Conservation (phyloP, 2,797 vertebrate species). For the Sebastes hubbsi region DNA sequence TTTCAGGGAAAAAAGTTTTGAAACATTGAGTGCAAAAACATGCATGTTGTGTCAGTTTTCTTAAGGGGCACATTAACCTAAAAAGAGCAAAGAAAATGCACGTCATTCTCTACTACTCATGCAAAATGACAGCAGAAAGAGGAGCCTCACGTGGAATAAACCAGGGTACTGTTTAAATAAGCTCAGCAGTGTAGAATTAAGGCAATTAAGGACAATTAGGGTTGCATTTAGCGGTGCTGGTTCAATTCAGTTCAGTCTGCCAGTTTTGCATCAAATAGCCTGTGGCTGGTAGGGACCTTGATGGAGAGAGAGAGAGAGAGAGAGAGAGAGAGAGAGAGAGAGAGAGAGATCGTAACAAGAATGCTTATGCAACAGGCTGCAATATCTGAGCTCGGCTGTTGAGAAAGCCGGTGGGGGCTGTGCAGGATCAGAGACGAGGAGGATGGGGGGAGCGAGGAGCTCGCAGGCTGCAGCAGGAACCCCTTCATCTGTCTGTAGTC, state of each 20-base stretch:
- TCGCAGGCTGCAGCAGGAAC: conserved; percentile 28
- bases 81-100: conserved; percentile 19
- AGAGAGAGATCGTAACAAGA: conserved; percentile 37
- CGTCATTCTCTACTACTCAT: conserved; percentile 1
- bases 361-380: conserved; percentile 80
- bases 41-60: background rate
- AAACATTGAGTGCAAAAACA: background rate
- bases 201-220: conserved; percentile 79
- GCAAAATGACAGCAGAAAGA: conserved; percentile 47
- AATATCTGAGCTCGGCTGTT: conserved; percentile 60
- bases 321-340: conserved; percentile 13
- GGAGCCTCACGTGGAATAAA: conserved; percentile 58
- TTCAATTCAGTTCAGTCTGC: conserved; percentile 61
- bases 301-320: conserved; percentile 13
- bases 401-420: conserved; percentile 50
- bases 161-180: conserved; percentile 70
- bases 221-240: conserved; percentile 67
- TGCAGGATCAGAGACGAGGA: conserved; percentile 51
- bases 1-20: background rate
- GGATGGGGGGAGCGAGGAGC: background rate
- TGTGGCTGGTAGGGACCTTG: no score
- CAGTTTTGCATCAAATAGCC: conserved; percentile 68
- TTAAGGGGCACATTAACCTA: background rate
- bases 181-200: conserved; percentile 73
- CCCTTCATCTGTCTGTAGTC: conserved; percentile 47